Conservation (phyloP, 1,140 invertebrate species). For the Lucilia cuprina region DNA sequence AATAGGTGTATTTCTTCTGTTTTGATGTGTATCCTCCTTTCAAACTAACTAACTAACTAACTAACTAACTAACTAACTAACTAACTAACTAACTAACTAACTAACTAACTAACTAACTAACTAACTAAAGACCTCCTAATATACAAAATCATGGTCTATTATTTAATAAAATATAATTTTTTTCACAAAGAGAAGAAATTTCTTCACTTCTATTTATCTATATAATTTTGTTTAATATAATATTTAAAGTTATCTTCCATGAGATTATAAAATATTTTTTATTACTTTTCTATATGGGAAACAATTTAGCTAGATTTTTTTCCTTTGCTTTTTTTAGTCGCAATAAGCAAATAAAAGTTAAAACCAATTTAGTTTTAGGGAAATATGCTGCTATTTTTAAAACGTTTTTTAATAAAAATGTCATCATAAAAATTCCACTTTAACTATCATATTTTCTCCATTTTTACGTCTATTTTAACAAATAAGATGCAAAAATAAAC, state of each 20-base stretch:
- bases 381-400: constrained; percentile 13
- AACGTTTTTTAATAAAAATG: constrained; percentile 30
- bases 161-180: no score
- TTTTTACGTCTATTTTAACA: background rate
- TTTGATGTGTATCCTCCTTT: no score
- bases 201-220: no score
- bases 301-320: background rate
- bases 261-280: background rate
- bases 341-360: background rate
- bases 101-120: no score
- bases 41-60: no score
- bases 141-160: no score
- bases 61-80: no score
- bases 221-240: background rate
- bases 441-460: constrained; percentile 21
- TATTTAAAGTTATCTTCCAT: background rate
- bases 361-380: constrained; percentile 28
- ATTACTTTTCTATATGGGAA: background rate
- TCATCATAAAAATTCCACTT: constrained; percentile 28
- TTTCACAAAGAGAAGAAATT: no score
- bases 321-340: background rate
- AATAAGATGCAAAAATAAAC: background rate
- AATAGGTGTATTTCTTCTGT: no score
- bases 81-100: no score
- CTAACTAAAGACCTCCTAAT: no score